Evolutionary conservation across 2,888 invertebrate genomes (phyloP).

Genomic region (Apantesis nais): DNA sequence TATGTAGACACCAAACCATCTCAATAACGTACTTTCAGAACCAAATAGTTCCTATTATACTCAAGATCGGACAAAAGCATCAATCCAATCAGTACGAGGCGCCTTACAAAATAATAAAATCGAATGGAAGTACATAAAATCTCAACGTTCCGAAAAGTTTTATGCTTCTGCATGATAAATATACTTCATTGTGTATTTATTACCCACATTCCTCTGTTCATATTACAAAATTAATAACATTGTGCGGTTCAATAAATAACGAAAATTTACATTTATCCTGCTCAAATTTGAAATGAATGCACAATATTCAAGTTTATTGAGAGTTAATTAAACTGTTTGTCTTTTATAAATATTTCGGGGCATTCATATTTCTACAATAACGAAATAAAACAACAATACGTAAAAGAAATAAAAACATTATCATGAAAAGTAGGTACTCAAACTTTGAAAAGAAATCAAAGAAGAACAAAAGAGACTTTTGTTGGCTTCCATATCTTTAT

Average conservation of each 20-base stretch:
- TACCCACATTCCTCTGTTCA: conserved; percentile 12
- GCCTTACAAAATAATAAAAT: conserved; percentile 35
- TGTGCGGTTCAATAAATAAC: conserved; percentile 26
- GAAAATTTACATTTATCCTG: conserved; percentile 26
- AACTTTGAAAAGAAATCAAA: not conserved
- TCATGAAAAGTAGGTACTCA: not conserved
- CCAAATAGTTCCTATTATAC: conserved; percentile 39
- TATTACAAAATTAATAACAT: conserved; percentile 24
- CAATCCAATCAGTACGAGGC: conserved; percentile 33
- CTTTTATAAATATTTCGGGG: not conserved
- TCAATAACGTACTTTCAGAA: conserved; percentile 35
- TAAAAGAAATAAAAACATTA: not conserved
- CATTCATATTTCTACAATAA: not conserved
- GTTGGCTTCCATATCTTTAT: not conserved
- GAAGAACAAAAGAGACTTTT: not conserved
- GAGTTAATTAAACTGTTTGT: conserved; percentile 24
- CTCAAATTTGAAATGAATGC: conserved; percentile 16
- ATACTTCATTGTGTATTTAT: conserved; percentile 30
- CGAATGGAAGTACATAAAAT: conserved; percentile 28
- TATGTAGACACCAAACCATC: conserved; percentile 34
- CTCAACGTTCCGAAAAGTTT: conserved; percentile 25
- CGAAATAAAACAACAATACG: not conserved
- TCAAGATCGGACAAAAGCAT: conserved; percentile 26
- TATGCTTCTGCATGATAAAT: conserved; percentile 22
- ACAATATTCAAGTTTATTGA: conserved; percentile 7